Evolutionary conservation across 2,797 vertebrate genomes (phyloP), one percentile per base, ranked within the genome.

Genomic region (Enteromius mattozi): DNA sequence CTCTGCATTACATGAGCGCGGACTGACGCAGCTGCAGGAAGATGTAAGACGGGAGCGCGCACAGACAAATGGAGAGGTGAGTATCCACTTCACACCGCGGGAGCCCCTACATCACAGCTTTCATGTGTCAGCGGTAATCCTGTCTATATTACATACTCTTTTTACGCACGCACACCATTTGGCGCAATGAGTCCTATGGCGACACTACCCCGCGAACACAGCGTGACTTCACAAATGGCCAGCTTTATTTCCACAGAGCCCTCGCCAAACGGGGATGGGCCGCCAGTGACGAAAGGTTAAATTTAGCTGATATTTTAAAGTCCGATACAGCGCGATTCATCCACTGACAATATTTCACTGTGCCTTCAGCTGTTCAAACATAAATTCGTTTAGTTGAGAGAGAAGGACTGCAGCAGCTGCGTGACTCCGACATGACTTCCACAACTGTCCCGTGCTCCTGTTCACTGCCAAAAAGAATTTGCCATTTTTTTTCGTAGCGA

Each of bases 141-240:
- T 45, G 37, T 35, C 69, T 42, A 72, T 63, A 69, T 47, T 51
- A 49, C 72, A 4, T 19, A 37, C 42, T 51, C 33, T 81, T 33
- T 37, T 70, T 24, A 75, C 75, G 19, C 49, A 78, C 56, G 69
- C 61, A 81, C 61, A 92, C 95, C 95, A 95, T 95, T 95, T 95
- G 95, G 92, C 84, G 88, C 92, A 92, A 94, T 94, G 93, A 94
- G 94, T 92, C 91, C 90, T 89, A 59, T 79, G 75, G 92, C 90
- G 93, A 93, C 92, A 93, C 93, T 92, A 90, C 87, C 88, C 88
- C 91, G 80, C 21, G 37, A 74, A 83, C 87, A n/a, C 89, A 87
- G 89, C 85, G 35, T 76, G 84, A 84, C 78, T 74, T 78, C 89
- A 92, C 94, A 95, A 94, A 95, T 92, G 93, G 93, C 85, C 82